Conservation (phyloP, 2,888 invertebrate species). For the Phalera bucephala region DNA sequence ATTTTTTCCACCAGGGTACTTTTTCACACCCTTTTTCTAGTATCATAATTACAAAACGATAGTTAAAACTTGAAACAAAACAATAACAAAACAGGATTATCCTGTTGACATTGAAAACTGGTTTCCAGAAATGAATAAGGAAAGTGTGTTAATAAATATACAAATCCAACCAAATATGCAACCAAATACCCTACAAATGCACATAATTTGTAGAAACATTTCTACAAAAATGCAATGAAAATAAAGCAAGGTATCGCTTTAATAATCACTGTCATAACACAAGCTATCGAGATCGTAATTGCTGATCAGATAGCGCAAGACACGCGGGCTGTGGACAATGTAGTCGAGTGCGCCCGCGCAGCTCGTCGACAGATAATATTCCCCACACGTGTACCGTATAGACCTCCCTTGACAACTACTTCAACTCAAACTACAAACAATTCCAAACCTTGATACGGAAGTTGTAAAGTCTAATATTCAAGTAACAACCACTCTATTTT, state of each 20-base stretch:
- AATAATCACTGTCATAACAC: not conserved
- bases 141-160: not conserved
- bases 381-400: slow-evolving; percentile 18
- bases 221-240: too few relatives aligned
- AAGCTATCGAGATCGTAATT: not conserved
- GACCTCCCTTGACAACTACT: slow-evolving; percentile 25
- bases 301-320: not conserved
- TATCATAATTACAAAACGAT: too few relatives aligned
- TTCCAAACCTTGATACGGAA: slow-evolving; percentile 15
- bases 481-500: slow-evolving; percentile 17
- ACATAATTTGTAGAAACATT: too few relatives aligned
- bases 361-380: slow-evolving; percentile 20
- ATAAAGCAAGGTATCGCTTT: too few relatives aligned
- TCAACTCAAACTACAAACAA: slow-evolving; percentile 8
- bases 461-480: slow-evolving; percentile 19
- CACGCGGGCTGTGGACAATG: not conserved
- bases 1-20: too few relatives aligned
- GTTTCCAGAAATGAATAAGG: not conserved
- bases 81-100: not conserved
- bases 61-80: too few relatives aligned
- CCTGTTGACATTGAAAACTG: not conserved
- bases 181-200: too few relatives aligned
- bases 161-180: too few relatives aligned
- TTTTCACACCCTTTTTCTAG: too few relatives aligned
- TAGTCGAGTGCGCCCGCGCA: slow-evolving; percentile 10